Evolutionary conservation across 2,113 vertebrate genomes (phyloP).

Genomic region (Deroptyus accipitrinus): DNA sequence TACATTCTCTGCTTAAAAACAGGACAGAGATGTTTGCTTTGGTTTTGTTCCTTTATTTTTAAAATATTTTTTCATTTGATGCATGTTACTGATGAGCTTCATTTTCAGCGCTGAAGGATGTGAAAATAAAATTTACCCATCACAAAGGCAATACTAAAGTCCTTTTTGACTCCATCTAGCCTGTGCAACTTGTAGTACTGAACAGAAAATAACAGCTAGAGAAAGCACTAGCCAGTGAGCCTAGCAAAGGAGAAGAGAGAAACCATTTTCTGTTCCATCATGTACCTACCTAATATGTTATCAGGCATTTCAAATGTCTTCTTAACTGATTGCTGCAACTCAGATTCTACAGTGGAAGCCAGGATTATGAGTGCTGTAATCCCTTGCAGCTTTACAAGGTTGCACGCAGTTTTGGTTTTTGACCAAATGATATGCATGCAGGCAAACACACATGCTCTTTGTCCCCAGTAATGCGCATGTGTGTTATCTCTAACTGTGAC

Average conservation of each 20-base stretch:
- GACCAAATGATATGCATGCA: background rate
- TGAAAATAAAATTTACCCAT: background rate
- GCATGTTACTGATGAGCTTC: background rate
- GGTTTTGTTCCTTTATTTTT: background rate
- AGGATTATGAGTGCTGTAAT: background rate
- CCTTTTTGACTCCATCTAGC: background rate
- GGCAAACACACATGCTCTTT: background rate
- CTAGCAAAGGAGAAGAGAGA: background rate
- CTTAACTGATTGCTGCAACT: constrained; percentile 28
- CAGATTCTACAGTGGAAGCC: constrained; percentile 2
- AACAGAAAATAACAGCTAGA: background rate
- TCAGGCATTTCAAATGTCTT: constrained; percentile 40
- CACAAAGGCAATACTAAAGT: background rate
- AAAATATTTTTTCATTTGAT: background rate
- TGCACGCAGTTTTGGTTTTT: background rate
- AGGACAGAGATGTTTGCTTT: background rate
- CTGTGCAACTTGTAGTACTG: background rate
- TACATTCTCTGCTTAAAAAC: background rate
- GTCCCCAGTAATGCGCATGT: background rate
- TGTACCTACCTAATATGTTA: constrained; percentile 15
- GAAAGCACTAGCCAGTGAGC: background rate
- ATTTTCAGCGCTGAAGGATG: background rate
- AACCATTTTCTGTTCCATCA: background rate
- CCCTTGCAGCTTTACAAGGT: background rate
- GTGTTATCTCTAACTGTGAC: background rate